Conservation (phyloP, 2,888 invertebrate genomes). For the Thecocarcelia acutangulata region DNA sequence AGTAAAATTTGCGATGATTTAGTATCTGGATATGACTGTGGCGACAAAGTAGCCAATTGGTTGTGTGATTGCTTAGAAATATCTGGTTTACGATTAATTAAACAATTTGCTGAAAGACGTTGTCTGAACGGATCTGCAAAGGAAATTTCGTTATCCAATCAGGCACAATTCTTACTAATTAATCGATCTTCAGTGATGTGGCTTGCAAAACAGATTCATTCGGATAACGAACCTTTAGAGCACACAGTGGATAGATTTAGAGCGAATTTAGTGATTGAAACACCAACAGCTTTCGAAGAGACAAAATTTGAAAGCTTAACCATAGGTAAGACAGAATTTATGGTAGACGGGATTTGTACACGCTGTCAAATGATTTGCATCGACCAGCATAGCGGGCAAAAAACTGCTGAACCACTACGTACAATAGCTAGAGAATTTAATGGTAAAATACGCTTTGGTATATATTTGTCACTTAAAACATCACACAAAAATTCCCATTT, state of each 20-base stretch:
- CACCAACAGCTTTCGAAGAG: slow-evolving; percentile 89
- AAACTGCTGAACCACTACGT: slow-evolving; percentile 89
- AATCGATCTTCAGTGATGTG: slow-evolving; percentile 89
- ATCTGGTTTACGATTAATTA: slow-evolving; percentile 87
- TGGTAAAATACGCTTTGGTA: slow-evolving; percentile 91
- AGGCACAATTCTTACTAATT: slow-evolving; percentile 92
- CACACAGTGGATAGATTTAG: slow-evolving; percentile 90
- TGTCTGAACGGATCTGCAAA: slow-evolving; percentile 71
- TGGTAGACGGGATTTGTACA: slow-evolving; percentile 91
- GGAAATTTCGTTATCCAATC: slow-evolving; percentile 87
- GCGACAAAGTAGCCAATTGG: slow-evolving; percentile 91
- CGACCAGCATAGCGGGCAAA: slow-evolving; percentile 91
- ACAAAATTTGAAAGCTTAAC: slow-evolving; percentile 85
- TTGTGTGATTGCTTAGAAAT: slow-evolving; percentile 87
- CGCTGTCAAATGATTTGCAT: slow-evolving; percentile 98
- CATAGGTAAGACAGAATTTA: slow-evolving; percentile 84
- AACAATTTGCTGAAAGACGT: slow-evolving; percentile 82
- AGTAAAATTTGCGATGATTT: slow-evolving; percentile 93
- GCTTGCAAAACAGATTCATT: slow-evolving; percentile 85
- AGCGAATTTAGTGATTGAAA: slow-evolving; percentile 93
- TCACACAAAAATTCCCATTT: slow-evolving; percentile 61
- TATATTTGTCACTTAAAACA: slow-evolving; percentile 84
- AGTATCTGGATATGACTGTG: slow-evolving; percentile 91
- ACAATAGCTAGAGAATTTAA: slow-evolving; percentile 88
- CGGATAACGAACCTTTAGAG: slow-evolving; percentile 82